Evolutionary conservation across 2,113 vertebrate genomes (phyloP).

Genomic region (Lophotis ruficrista): DNA sequence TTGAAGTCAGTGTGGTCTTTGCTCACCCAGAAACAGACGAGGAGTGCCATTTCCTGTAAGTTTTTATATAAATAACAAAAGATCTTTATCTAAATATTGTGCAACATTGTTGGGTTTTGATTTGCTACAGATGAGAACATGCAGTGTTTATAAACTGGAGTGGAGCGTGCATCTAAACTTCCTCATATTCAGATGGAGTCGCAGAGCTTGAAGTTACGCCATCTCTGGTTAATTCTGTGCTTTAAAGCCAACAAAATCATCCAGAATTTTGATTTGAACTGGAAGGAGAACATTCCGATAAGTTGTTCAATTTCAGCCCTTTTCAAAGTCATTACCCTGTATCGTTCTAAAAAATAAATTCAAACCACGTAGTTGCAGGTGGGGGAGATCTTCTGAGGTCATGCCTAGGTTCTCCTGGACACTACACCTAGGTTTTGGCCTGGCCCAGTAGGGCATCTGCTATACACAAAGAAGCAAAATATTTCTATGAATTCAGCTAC

Average conservation of each 20-base stretch:
- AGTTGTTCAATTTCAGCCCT: neutral
- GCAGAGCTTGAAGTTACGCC: neutral
- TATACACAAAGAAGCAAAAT: neutral
- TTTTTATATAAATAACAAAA: conserved; percentile 62
- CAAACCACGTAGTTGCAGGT: neutral
- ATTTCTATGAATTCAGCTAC: conserved; percentile 44
- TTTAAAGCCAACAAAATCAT: neutral
- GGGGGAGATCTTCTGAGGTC: neutral
- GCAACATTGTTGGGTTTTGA: conserved; percentile 43
- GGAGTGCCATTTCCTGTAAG: conserved; percentile 97
- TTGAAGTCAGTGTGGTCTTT: conserved; percentile 93
- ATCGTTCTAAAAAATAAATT: neutral
- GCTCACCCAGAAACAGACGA: conserved; percentile 87
- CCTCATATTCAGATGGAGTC: neutral
- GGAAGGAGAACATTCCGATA: neutral
- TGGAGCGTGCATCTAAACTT: neutral
- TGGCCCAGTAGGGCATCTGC: neutral
- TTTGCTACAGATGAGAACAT: conserved; percentile 30
- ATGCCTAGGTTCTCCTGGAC: neutral
- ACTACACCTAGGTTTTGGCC: neutral
- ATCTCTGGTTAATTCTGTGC: neutral
- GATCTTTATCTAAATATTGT: conserved; percentile 58
- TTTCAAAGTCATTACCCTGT: neutral
- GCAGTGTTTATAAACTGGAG: conserved; percentile 11
- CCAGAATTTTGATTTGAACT: neutral